Base-by-base conservation (phyloP, 2,888 invertebrate species). In the Drosophila gaucha region DNA sequence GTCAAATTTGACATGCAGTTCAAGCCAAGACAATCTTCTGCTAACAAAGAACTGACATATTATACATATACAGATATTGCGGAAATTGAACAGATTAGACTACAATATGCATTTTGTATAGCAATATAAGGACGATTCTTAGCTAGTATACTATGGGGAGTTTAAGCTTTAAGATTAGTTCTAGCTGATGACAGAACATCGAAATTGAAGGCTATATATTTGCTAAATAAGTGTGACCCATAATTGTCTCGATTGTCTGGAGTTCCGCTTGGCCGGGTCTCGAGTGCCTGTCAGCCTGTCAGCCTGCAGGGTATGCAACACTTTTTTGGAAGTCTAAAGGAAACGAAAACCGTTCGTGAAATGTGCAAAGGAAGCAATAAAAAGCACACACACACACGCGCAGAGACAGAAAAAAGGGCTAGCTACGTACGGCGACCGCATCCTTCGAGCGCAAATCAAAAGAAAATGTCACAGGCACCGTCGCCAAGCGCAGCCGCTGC, bases 311-410 rank as follows among this genome's bases (percentile, higher is more conserved):
- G 36, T 52, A 55, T 77, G 66, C 66, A 72, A 54, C 62, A 58
- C 51, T 51, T 64, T 54, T 58, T 36, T 31, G 67, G 67, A 36
- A 47, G 30, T 58, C 49, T 52, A 54, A 43, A 46, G 33, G 39
- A 51, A 71, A 60, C 50, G 28, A 16, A 49, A 64, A 47, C 20
- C 28, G 43, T 22, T 54, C 14, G 38, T 46, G 39, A 52, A 72
- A 51, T 59, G 58, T 59, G 49, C 52, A 52, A 51, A 35, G 66
- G 39, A 65, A 55, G 77, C 59, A 76, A 71, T 67, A 64, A 64
- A 35, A 35, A 4, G 4, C 39, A n/a, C 39, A 9, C 6, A 44
- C 16, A 26, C 1, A 18, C 4, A 44, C 16, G 16, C 1, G 12
- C 4, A 18, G 16, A 20, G 3, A 20, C 12, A 43, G 10, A 28